phyloP scores from a whole-genome alignment of 2,113 vertebrate species.

The Sus scrofa region DNA sequence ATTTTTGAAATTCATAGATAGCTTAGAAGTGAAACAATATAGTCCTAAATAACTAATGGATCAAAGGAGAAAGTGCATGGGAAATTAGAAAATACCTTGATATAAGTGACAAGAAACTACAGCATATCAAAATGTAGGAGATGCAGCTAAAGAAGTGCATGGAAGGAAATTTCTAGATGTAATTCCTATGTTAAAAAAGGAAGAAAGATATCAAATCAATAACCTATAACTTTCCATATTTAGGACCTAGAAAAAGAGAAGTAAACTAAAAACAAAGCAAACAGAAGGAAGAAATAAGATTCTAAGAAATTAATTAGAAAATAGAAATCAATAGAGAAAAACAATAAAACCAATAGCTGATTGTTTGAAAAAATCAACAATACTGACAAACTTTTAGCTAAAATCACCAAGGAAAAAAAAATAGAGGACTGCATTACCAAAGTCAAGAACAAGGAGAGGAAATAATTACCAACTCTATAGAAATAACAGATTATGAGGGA shows the following conservation, averaged over 20 bases:
- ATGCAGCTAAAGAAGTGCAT: neutral
- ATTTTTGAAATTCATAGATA: neutral
- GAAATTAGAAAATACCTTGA: slow-evolving; percentile 6
- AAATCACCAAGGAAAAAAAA: neutral
- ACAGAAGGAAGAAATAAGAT: slow-evolving; percentile 19
- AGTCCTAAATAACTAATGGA: neutral
- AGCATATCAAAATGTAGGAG: neutral
- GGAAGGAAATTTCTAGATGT: neutral
- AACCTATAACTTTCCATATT: neutral
- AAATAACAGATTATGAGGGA: neutral
- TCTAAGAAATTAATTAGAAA: slow-evolving; percentile 36
- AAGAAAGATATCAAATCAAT: slow-evolving; percentile 33
- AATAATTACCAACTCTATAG: neutral
- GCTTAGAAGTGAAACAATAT: neutral
- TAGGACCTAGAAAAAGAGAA: neutral
- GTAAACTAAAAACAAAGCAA: neutral
- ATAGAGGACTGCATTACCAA: neutral
- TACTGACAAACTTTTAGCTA: neutral
- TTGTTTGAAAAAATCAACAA: slow-evolving; percentile 20
- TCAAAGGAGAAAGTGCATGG: slow-evolving; percentile 10
- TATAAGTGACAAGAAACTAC: neutral
- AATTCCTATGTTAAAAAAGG: neutral
- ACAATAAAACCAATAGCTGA: slow-evolving; percentile 18
- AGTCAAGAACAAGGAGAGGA: neutral
- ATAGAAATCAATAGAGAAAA: slow-evolving; percentile 54